Conservation (phyloP, 2,797 vertebrate species). For the Hydrolagus colliei region DNA sequence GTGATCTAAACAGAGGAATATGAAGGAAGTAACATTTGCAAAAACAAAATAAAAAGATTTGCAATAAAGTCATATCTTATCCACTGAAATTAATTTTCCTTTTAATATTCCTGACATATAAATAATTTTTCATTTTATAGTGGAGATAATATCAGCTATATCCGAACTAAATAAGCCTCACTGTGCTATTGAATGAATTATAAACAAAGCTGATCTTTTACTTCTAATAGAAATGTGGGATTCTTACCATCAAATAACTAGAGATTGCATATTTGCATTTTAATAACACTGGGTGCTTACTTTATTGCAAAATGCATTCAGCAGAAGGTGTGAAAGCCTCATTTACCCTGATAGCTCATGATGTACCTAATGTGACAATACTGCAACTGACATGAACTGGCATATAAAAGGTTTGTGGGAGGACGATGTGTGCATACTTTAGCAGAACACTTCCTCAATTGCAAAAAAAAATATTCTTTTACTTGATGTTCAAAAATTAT, state of each 20-base stretch:
- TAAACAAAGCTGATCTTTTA: neutral
- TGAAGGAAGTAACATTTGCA: neutral
- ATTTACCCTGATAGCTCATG: neutral
- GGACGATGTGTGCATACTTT: neutral
- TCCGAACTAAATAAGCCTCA: conserved; percentile 20
- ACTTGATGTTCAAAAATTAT: conserved; percentile 17
- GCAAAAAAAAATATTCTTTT: neutral
- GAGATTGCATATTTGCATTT: neutral
- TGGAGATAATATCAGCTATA: neutral
- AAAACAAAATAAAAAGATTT: conserved; percentile 10
- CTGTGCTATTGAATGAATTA: conserved; percentile 2
- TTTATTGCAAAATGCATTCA: conserved; percentile 8
- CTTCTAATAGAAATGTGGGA: neutral
- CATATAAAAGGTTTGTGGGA: neutral
- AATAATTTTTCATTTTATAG: conserved; percentile 25
- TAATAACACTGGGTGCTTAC: neutral
- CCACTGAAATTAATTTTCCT: neutral
- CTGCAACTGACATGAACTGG: neutral
- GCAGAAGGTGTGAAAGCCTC: neutral
- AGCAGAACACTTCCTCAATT: neutral
- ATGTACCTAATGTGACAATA: conserved; percentile 1
- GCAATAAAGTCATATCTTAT: neutral
- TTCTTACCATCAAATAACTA: neutral
- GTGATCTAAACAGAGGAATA: neutral
- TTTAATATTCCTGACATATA: conserved; percentile 12